Conservation (phyloP, 2,797 vertebrate genomes). For the Uromys caudimaculatus region DNA sequence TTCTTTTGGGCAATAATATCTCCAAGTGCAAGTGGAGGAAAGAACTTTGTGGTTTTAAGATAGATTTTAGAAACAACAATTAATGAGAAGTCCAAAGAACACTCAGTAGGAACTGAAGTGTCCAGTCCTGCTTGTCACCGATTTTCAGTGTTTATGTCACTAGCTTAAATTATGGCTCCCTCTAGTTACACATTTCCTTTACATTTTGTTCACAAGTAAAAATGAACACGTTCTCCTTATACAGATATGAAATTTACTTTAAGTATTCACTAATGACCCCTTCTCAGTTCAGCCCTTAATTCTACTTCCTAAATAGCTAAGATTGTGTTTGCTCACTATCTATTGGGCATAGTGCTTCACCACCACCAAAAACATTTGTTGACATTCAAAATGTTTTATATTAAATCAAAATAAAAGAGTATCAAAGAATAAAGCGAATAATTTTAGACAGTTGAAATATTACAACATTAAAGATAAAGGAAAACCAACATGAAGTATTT, state of each 20-base stretch:
- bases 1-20: not conserved
- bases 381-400: slow-evolving; percentile 14
- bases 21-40: not conserved
- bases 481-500: not conserved
- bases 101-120: not conserved
- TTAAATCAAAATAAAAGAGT: not conserved
- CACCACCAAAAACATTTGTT: not conserved
- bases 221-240: slow-evolving; percentile 5
- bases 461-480: not conserved
- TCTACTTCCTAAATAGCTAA: not conserved
- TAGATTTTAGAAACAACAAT: not conserved
- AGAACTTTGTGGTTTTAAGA: slow-evolving; percentile 16
- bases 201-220: slow-evolving; percentile 6
- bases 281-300: slow-evolving; percentile 10
- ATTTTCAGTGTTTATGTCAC: not conserved
- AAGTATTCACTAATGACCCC: not conserved
- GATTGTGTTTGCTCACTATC: not conserved
- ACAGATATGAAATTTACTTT: not conserved
- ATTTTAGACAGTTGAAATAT: not conserved
- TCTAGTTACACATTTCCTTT: not conserved
- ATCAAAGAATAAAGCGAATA: not conserved
- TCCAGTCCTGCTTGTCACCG: not conserved
- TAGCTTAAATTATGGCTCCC: slow-evolving; percentile 1
- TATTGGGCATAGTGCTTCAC: not conserved
- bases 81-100: not conserved